A percentile compares a stretch with the other conserved stretches of the same genome.
These are phyloP conservation scores for Euthynnus affinis DNA, from an alignment of 2,797 vertebrate genomes.

Conservation along the genomic window DNA sequence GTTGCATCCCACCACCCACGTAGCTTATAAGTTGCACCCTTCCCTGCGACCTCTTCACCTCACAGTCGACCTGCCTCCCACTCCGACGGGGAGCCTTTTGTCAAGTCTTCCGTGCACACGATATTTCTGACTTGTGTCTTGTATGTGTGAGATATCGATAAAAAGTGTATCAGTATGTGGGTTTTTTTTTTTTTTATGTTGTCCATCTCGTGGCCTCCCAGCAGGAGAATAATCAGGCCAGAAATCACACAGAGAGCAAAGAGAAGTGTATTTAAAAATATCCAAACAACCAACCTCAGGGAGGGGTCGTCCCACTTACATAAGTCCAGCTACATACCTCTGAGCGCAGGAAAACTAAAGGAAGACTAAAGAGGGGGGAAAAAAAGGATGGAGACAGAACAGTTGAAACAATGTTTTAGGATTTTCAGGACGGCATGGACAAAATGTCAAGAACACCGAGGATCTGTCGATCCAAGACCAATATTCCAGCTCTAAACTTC, in stretches of 20 bases:
- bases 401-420: not conserved
- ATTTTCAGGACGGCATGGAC: not conserved
- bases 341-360: slow-evolving; percentile 8
- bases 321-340: slow-evolving; percentile 41
- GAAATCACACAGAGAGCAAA: slow-evolving; percentile 52
- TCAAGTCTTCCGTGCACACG: not conserved
- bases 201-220: slow-evolving; percentile 42
- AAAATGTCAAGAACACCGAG: not conserved
- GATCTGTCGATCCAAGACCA: not conserved
- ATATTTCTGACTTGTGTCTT: not conserved
- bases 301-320: slow-evolving; percentile 70
- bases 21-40: slow-evolving; percentile 60
- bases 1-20: slow-evolving; percentile 66
- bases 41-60: slow-evolving; percentile 44
- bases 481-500: not conserved
- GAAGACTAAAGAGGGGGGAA: not conserved
- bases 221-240: slow-evolving; percentile 70
- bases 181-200: too few relatives aligned
- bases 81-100: slow-evolving; percentile 12
- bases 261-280: slow-evolving; percentile 78
- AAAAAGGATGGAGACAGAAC: not conserved
- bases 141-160: not conserved
- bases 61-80: slow-evolving; percentile 35
- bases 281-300: slow-evolving; percentile 61
- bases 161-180: not conserved